Conservation (phyloP, 2,888 invertebrate species). For the Leucoma salicis region DNA sequence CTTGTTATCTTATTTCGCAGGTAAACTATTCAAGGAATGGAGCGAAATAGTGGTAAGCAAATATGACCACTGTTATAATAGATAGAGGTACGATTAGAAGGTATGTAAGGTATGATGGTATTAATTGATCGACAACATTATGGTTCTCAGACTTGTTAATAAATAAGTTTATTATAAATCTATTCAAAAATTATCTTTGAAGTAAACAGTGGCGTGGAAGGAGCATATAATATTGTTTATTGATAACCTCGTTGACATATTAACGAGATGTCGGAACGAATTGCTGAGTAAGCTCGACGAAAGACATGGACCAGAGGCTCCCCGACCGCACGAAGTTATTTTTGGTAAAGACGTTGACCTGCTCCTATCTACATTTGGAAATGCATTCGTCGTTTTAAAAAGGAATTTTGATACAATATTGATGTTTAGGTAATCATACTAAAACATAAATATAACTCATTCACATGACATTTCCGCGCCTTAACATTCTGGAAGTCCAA, state of each 20-base stretch:
- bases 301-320: conserved; percentile 66
- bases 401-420: conserved; percentile 10
- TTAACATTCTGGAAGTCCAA: neutral
- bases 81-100: too few relatives aligned
- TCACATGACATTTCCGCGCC: neutral
- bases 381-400: conserved; percentile 49
- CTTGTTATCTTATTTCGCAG: conserved; percentile 13
- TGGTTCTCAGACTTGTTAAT: conserved; percentile 19
- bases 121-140: neutral
- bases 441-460: neutral
- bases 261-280: conserved; percentile 69
- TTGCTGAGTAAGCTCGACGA: conserved; percentile 66
- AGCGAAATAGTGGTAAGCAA: too few relatives aligned
- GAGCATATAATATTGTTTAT: conserved; percentile 54
- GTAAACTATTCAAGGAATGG: conserved; percentile 31
- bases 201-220: conserved; percentile 48
- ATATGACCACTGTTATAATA: too few relatives aligned
- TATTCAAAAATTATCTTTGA: conserved; percentile 38
- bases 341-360: conserved; percentile 75
- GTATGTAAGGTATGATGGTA: too few relatives aligned
- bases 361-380: conserved; percentile 45
- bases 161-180: conserved; percentile 32
- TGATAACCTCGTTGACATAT: conserved; percentile 74
- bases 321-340: conserved; percentile 61
- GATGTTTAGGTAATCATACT: neutral